A percentile compares a stretch with the other conserved stretches of the same genome.
phyloP scores from a whole-genome alignment of 2,888 invertebrate species.

The Abscondita cerata region DNA sequence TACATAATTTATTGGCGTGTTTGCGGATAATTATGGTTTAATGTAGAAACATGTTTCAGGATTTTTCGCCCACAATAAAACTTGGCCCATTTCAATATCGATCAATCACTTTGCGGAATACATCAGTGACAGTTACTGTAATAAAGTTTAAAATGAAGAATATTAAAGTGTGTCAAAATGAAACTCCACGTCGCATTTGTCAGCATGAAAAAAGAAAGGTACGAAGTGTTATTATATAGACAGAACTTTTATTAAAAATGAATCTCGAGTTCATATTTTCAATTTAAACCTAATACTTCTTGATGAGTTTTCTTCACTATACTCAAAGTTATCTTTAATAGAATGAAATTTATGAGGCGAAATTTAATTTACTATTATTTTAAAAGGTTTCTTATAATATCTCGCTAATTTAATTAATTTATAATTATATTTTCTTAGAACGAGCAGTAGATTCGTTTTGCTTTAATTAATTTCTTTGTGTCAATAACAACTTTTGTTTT shows the following conservation, averaged over 20 bases:
- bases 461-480: slow-evolving; percentile 5
- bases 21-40: slow-evolving; percentile 22
- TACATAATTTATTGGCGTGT: slow-evolving; percentile 25
- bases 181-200: slow-evolving; percentile 28
- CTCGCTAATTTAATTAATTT: slow-evolving; percentile 27
- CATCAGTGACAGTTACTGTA: slow-evolving; percentile 34
- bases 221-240: slow-evolving; percentile 29
- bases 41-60: slow-evolving; percentile 3
- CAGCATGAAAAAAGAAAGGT: slow-evolving; percentile 25
- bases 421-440: slow-evolving; percentile 17
- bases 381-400: slow-evolving; percentile 19
- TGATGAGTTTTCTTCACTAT: slow-evolving; percentile 28
- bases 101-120: slow-evolving; percentile 34
- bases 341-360: slow-evolving; percentile 25
- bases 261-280: slow-evolving; percentile 32
- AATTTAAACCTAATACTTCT: slow-evolving; percentile 28
- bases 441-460: not conserved
- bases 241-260: slow-evolving; percentile 33
- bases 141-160: slow-evolving; percentile 37
- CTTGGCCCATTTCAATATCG: slow-evolving; percentile 31
- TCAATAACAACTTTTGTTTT: not conserved
- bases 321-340: slow-evolving; percentile 25
- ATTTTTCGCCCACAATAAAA: slow-evolving; percentile 25
- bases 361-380: slow-evolving; percentile 28
- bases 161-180: slow-evolving; percentile 35